Percentiles rank a stretch among this genome's conserved stretches.
phyloP scores from a whole-genome alignment of 2,113 vertebrate species.

The Apeltes quadracus region DNA sequence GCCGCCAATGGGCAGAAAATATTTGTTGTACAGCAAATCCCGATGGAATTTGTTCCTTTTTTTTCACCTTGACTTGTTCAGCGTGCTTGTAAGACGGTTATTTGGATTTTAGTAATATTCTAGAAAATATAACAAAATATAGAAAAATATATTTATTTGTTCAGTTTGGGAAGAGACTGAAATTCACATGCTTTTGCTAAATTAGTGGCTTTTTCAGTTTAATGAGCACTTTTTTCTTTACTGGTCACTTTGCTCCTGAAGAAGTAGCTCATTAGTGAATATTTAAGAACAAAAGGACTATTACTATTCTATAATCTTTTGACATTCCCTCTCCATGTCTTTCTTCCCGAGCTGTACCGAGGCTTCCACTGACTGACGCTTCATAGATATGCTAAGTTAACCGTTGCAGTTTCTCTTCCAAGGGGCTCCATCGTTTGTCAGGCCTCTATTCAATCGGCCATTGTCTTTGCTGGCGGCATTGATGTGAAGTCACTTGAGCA shows the following conservation, averaged over 20 bases:
- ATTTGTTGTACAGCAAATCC: slow-evolving; percentile 16
- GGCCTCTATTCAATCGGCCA: slow-evolving; percentile 45
- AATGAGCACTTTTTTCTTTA: not conserved
- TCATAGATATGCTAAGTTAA: slow-evolving; percentile 73
- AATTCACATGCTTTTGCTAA: slow-evolving; percentile 6
- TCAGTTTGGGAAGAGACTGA: not conserved
- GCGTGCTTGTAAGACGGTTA: not conserved
- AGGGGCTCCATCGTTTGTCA: slow-evolving; percentile 40
- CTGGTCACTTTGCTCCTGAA: not conserved
- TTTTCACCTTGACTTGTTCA: not conserved
- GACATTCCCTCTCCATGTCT: slow-evolving; percentile 8
- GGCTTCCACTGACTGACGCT: slow-evolving; percentile 38
- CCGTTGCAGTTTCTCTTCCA: slow-evolving; percentile 53
- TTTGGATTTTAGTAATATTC: not conserved
- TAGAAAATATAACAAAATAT: no score
- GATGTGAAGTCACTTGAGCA: slow-evolving; percentile 55
- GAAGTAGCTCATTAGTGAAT: slow-evolving; percentile 3
- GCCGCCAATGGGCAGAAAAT: slow-evolving; percentile 15
- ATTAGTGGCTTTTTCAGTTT: not conserved
- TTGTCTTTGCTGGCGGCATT: slow-evolving; percentile 54
- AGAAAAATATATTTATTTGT: not conserved
- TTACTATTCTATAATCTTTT: slow-evolving; percentile 24
- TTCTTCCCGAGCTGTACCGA: slow-evolving; percentile 8
- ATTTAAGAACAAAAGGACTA: slow-evolving; percentile 51
- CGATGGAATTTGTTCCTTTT: not conserved